Base-by-base conservation (phyloP, 2,797 vertebrate species). In the Oryzias dopingdopingensis region DNA sequence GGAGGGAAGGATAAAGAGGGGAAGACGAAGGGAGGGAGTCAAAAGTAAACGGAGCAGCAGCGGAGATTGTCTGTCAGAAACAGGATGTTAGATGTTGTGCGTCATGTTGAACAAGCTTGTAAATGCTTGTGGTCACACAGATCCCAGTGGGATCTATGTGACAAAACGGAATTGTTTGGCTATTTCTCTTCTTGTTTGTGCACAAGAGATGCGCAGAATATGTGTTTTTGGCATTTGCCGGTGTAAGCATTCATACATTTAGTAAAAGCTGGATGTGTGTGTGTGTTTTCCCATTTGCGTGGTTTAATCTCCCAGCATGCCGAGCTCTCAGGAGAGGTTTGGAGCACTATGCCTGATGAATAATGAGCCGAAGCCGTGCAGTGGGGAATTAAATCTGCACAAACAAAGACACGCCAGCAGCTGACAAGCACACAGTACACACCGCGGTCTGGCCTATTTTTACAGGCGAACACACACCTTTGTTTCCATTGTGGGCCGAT, bases 261-360 rank as follows among this genome's bases (percentile, higher is more conserved):
- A 12, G 32, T 12, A 37, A 37, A 37, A 12, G 3, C 57, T 65
- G 47, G 45, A 58, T 13, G 67, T 66, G 17, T 41, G 17, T 41
- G 22, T 56, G 52, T 62, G 56, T 66, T 69, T 60, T 62, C 69
- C 77, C 71, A 59, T 83, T 80, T 79, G 66, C 65, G 62, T 81
- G 81, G 79, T 75, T 79, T 86, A 82, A 84, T 90, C 81, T 88
- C 76, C 79, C 79, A 74, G 80, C 75, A 81, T 77, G 75, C 67
- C 52, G 58, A 70, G 79, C 76, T 79, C 82, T 79, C 84, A 66
- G 76, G 79, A 82, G 83, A 68, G 74, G 65, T 77, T 77, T 72
- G 74, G 70, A 81, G 74, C 69, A 65, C 77, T 79, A 76, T 66
- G 84, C 64, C 66, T 85, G 83, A 80, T 88, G 84, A 89, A 86